These are phyloP conservation scores for Montipora efflorescens DNA, from an alignment of 64 coral and sea anemone species.

Conservation along the genomic window DNA sequence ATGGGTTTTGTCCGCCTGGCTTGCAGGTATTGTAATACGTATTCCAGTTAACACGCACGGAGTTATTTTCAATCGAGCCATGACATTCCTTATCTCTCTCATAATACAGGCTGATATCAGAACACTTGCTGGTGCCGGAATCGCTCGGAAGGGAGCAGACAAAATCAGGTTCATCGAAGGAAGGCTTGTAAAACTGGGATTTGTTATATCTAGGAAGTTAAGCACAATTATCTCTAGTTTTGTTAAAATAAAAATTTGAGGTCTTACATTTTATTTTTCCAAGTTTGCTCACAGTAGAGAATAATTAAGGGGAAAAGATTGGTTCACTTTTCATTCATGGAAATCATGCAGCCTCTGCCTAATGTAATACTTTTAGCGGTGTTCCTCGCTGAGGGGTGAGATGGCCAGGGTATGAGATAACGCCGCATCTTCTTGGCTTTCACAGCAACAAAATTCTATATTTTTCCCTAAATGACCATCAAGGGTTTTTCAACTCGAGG, in stretches of 20 bases:
- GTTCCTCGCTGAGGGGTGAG: too few species aligned
- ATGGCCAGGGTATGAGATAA: too few species aligned
- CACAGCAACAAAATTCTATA: too few species aligned
- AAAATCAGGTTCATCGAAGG: constrained; percentile 86
- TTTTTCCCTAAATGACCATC: too few species aligned
- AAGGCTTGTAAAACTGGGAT: constrained; percentile 78
- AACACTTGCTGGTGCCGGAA: constrained; percentile 71
- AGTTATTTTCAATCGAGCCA: not conserved
- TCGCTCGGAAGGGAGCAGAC: constrained; percentile 75
- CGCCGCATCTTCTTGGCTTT: too few species aligned
- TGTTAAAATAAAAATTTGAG: not conserved
- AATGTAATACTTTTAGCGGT: too few species aligned
- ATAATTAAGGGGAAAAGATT: too few species aligned
- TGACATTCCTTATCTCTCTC: constrained; percentile 9
- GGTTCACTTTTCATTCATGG: too few species aligned
- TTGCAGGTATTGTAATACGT: constrained; percentile 65
- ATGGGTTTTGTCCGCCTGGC: constrained; percentile 78
- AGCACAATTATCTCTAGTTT: not conserved
- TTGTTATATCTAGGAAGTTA: constrained; percentile 9
- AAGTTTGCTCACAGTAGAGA: not conserved
- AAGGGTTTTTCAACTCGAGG: too few species aligned
- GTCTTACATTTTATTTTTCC: not conserved
- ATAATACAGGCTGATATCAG: constrained; percentile 60
- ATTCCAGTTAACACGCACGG: constrained; percentile 73
- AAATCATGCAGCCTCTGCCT: too few species aligned